Percentiles rank a stretch among this genome's conserved stretches.
phyloP scores from a whole-genome alignment of 1,140 invertebrate genomes.

The Ips typographus region DNA sequence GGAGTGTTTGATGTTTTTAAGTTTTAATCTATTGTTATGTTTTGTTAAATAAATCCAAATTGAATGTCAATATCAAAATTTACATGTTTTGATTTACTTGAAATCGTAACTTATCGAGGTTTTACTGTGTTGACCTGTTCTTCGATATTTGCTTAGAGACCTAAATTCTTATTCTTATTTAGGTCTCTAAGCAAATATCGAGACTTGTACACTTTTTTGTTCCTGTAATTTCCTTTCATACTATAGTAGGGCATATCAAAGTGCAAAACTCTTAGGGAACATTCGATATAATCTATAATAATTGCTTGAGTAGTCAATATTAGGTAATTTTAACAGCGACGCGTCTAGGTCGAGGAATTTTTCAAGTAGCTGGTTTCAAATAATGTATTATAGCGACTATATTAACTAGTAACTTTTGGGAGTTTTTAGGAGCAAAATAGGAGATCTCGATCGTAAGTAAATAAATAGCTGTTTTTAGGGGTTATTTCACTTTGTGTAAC shows the following conservation, averaged over 20 bases:
- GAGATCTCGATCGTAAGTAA: conserved; percentile 23
- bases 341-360: conserved; percentile 16
- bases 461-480: conserved; percentile 5
- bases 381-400: conserved; percentile 19
- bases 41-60: too few relatives aligned
- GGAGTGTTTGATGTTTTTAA: too few relatives aligned
- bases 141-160: too few relatives aligned
- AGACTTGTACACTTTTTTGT: background rate
- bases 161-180: background rate
- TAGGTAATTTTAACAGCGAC: conserved; percentile 26
- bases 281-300: conserved; percentile 16
- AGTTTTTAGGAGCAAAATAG: conserved; percentile 1
- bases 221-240: background rate
- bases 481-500: background rate
- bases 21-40: too few relatives aligned
- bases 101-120: too few relatives aligned
- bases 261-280: conserved; percentile 10
- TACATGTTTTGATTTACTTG: background rate
- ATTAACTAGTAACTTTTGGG: conserved; percentile 4
- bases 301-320: conserved; percentile 34
- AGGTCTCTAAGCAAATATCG: background rate
- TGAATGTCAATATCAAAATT: too few relatives aligned
- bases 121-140: too few relatives aligned
- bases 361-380: conserved; percentile 22
- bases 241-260: conserved; percentile 13